These are phyloP conservation scores for Canis aureus DNA, from an alignment of 2,113 vertebrate species.

Conservation along the genomic window DNA sequence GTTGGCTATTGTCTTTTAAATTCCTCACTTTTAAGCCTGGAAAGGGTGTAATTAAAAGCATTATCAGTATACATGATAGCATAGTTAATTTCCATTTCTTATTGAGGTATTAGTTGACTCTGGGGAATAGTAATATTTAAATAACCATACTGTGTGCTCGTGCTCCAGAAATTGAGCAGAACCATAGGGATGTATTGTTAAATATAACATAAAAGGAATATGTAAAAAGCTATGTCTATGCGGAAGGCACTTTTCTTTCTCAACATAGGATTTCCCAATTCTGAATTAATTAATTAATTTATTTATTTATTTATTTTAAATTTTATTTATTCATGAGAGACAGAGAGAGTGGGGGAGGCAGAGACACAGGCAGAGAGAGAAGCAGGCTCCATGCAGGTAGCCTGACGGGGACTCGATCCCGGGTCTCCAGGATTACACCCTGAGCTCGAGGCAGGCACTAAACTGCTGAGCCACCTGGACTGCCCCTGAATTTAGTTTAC, in stretches of 20 bases:
- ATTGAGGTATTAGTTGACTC: not conserved
- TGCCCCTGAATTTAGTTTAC: not conserved
- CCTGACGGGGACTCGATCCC: no score
- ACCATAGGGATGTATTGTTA: not conserved
- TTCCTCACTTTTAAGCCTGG: not conserved
- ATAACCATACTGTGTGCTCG: not conserved
- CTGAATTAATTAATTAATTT: slow-evolving; percentile 13
- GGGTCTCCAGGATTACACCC: no score
- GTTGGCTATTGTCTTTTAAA: slow-evolving; percentile 15
- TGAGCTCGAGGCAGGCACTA: no score
- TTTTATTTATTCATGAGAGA: no score
- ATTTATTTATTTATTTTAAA: not conserved
- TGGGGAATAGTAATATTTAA: slow-evolving; percentile 23
- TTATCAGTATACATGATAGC: slow-evolving; percentile 2
- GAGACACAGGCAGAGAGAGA: no score
- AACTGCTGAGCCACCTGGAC: no score
- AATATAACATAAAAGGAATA: not conserved
- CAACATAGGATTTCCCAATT: not conserved
- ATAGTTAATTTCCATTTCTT: slow-evolving; percentile 25
- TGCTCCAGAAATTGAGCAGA: not conserved
- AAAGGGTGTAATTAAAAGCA: not conserved
- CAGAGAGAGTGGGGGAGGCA: no score
- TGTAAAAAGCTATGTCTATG: not conserved
- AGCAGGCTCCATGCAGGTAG: no score
- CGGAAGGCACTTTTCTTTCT: not conserved